Evolutionary conservation across 92 coral and sea anemone genomes (phyloP).

Genomic region (Desmophyllum pertusum): DNA sequence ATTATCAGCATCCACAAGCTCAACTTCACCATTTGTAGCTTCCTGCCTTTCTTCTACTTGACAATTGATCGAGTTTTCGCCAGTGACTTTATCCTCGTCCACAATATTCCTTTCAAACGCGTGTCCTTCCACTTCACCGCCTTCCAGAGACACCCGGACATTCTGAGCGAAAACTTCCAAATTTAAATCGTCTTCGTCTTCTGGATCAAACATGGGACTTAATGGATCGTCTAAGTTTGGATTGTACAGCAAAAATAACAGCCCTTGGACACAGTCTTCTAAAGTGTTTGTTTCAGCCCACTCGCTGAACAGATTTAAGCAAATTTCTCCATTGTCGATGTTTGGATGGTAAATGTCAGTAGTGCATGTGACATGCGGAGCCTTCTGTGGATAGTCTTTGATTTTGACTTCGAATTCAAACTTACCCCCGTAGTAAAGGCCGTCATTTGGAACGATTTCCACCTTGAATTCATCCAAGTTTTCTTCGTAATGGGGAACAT

Average conservation of each 20-base stretch:
- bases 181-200: slow-evolving; percentile 25
- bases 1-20: background rate
- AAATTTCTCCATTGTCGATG: slow-evolving; percentile 74
- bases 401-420: slow-evolving; percentile 65
- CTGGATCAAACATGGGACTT: slow-evolving; percentile 73
- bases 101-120: slow-evolving; percentile 73
- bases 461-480: slow-evolving; percentile 66
- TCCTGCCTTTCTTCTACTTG: background rate
- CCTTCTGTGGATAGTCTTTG: slow-evolving; percentile 60
- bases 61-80: background rate
- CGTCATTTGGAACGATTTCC: slow-evolving; percentile 84
- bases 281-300: slow-evolving; percentile 82
- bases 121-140: slow-evolving; percentile 70
- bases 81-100: slow-evolving; percentile 15
- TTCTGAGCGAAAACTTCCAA: slow-evolving; percentile 51
- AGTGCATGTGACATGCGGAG: slow-evolving; percentile 71
- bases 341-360: slow-evolving; percentile 90
- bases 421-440: slow-evolving; percentile 78
- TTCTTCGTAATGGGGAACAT: slow-evolving; percentile 69
- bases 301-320: slow-evolving; percentile 89
- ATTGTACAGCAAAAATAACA: slow-evolving; percentile 82
- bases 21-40: background rate
- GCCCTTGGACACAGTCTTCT: slow-evolving; percentile 91
- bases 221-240: slow-evolving; percentile 89
- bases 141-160: slow-evolving; percentile 80